These are phyloP conservation scores for Drosophila imparisetae DNA, from an alignment of 2,888 invertebrate species.

Conservation along the genomic window DNA sequence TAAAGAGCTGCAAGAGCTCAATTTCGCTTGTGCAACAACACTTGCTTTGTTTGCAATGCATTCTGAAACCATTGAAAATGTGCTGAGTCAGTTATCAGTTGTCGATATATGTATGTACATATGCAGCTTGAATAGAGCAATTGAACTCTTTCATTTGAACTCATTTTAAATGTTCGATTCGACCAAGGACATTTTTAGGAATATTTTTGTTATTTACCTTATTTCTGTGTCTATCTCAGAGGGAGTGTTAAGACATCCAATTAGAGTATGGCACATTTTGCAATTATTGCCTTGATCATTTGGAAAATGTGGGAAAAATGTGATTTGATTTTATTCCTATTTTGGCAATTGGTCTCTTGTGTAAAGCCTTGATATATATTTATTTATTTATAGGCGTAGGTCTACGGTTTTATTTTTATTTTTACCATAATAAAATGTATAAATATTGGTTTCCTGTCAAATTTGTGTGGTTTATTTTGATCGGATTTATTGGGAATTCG, in stretches of 20 bases:
- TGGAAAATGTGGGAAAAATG: background rate
- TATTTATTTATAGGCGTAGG: background rate
- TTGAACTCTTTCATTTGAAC: background rate
- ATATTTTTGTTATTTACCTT: background rate
- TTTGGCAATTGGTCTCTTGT: background rate
- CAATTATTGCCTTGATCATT: background rate
- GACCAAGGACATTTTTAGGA: background rate
- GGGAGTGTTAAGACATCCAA: background rate
- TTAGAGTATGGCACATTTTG: background rate
- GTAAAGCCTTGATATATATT: background rate
- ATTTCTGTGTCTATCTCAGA: background rate
- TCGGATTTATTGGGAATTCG: background rate
- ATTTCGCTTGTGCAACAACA: background rate
- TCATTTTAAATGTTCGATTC: background rate
- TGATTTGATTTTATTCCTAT: background rate
- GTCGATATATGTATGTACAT: background rate
- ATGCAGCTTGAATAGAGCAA: background rate
- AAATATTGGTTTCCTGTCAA: background rate
- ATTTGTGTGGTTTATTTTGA: background rate
- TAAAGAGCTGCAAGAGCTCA: constrained; percentile 3
- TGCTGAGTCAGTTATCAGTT: background rate
- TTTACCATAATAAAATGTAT: background rate
- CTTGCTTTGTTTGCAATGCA: constrained; percentile 1
- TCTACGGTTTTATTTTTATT: background rate
- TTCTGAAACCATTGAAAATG: constrained; percentile 1